A percentile compares a stretch with the other conserved stretches of the same genome.
Conservation (phyloP, 2,888 invertebrate species). For the Dendrolimus houi region DNA sequence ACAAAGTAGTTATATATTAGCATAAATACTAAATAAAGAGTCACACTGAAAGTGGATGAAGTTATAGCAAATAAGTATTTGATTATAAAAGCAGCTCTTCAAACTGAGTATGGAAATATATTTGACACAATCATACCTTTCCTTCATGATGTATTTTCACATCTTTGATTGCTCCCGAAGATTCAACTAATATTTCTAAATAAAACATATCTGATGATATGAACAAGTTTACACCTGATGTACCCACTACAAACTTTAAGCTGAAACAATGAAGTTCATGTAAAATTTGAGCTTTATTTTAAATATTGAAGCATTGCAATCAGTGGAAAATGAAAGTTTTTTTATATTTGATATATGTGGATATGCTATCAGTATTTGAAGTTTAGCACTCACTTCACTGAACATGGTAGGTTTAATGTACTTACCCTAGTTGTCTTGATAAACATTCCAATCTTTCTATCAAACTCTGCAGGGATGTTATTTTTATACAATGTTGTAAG, state of each 20-base stretch:
- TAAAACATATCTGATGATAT: conserved; percentile 98
- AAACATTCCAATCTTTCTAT: conserved; percentile 94
- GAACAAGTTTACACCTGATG: conserved; percentile 87
- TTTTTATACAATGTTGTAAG: conserved; percentile 95
- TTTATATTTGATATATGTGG: too few species aligned
- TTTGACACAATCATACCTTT: conserved; percentile 64
- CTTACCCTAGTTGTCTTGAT: conserved; percentile 90
- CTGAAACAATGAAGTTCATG: conserved; percentile 51
- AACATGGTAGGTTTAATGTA: conserved; percentile 6
- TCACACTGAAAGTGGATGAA: too few species aligned
- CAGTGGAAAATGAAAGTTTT: too few species aligned
- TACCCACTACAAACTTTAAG: conserved; percentile 90
- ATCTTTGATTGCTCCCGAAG: conserved; percentile 89
- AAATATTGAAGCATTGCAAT: too few species aligned
- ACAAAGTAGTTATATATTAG: too few species aligned
- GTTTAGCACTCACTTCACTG: too few species aligned
- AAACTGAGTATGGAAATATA: background rate
- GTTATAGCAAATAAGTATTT: too few species aligned
- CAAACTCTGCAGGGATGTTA: conserved; percentile 92
- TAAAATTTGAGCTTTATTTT: too few species aligned
- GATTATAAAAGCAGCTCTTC: too few species aligned
- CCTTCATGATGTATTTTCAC: conserved; percentile 94
- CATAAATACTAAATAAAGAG: too few species aligned
- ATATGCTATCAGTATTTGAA: too few species aligned
- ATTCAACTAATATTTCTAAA: conserved; percentile 91